A percentile compares a stretch with the other conserved stretches of the same genome.
phyloP scores from a whole-genome alignment of 2,113 vertebrate species.

The Strix aluco region DNA sequence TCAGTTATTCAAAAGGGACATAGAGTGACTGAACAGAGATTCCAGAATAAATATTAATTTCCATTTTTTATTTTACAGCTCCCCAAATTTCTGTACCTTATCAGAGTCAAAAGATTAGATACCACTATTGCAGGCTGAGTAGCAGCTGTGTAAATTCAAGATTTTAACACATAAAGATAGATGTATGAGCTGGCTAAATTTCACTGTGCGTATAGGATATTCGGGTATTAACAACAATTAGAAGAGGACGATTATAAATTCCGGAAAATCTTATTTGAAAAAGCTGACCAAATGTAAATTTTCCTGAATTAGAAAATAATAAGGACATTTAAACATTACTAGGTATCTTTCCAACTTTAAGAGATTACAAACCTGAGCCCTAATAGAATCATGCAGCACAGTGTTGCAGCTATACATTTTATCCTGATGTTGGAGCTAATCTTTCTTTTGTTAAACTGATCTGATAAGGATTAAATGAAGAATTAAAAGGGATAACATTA shows the following conservation, averaged over 20 bases:
- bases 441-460: neutral
- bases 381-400: neutral
- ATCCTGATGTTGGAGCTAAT: neutral
- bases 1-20: neutral
- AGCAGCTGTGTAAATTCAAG: neutral
- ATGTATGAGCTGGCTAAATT: neutral
- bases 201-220: neutral
- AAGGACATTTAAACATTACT: neutral
- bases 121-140: neutral
- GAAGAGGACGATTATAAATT: neutral
- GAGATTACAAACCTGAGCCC: neutral
- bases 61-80: neutral
- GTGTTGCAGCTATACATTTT: neutral
- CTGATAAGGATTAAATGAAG: slow-evolving; percentile 4
- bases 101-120: neutral
- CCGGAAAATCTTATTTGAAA: neutral
- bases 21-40: neutral
- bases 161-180: neutral
- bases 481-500: neutral
- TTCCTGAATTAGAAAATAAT: neutral
- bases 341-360: neutral
- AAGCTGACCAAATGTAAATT: neutral
- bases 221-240: neutral
- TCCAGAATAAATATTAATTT: neutral
- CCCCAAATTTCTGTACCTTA: neutral